Evolutionary conservation across 2,113 vertebrate genomes (phyloP).

Genomic region (Elachura formosa): DNA sequence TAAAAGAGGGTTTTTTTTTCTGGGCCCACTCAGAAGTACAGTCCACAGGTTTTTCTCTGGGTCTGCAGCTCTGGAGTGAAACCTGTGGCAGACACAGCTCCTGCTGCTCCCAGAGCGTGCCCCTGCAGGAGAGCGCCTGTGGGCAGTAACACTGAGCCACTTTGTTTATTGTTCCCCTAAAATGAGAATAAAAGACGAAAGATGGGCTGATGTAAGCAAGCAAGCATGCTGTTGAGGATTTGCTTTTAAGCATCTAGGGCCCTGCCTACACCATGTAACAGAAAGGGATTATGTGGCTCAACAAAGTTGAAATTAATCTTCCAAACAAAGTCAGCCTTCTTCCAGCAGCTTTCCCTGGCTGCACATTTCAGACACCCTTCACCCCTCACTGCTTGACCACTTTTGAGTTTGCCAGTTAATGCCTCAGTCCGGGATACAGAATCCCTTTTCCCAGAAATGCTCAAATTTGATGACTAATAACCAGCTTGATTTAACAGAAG

Average conservation of each 20-base stretch:
- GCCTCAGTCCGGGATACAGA: neutral
- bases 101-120: neutral
- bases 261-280: conserved; percentile 60
- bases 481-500: neutral
- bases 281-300: conserved; percentile 72
- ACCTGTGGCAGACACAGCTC: neutral
- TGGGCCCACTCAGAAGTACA: neutral
- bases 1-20: neutral
- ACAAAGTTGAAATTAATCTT: conserved; percentile 68
- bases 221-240: conserved; percentile 71
- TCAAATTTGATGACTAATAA: neutral
- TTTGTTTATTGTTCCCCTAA: conserved; percentile 75
- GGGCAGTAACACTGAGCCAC: conserved; percentile 61
- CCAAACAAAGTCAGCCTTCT: conserved; percentile 73
- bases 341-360: neutral
- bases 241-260: conserved; percentile 68
- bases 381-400: neutral
- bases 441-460: neutral
- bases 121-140: accelerated
- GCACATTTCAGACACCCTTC: conserved; percentile 5
- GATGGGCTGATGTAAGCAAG: conserved; percentile 71
- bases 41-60: neutral
- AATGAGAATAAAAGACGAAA: conserved; percentile 39
- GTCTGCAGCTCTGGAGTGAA: neutral
- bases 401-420: neutral